Conservation (phyloP, 1,140 invertebrate genomes). For the Drosophila willistoni region DNA sequence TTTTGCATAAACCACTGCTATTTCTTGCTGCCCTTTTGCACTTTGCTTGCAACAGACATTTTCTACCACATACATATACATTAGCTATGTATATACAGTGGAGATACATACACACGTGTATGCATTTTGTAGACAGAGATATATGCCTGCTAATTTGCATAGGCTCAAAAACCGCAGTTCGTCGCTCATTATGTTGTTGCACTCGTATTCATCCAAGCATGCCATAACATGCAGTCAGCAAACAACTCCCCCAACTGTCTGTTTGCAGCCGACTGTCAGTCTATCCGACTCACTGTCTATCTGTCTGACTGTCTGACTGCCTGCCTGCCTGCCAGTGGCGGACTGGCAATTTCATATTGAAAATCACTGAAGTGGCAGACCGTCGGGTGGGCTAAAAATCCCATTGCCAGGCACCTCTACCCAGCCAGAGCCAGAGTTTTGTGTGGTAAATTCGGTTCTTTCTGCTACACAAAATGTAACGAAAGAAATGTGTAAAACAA, state of each 20-base stretch:
- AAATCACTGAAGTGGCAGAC: conserved; percentile 79
- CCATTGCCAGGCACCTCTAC: neutral
- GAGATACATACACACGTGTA: neutral
- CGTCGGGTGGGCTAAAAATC: conserved; percentile 37
- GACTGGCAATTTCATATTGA: conserved; percentile 75
- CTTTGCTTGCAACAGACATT: neutral
- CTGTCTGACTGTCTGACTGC: conserved; percentile 24
- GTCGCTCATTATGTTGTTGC: conserved; percentile 64
- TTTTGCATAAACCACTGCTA: conserved; percentile 33
- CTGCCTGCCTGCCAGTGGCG: conserved; percentile 37
- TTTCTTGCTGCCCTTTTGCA: conserved; percentile 7
- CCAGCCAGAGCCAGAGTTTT: conserved; percentile 39
- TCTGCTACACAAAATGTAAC: conserved; percentile 31
- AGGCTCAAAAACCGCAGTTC: conserved; percentile 64
- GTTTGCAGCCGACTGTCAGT: conserved; percentile 36
- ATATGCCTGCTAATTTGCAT: conserved; percentile 57
- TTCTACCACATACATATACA: neutral
- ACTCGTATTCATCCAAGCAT: conserved; percentile 71
- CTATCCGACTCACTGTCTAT: conserved; percentile 16
- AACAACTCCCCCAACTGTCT: conserved; percentile 31
- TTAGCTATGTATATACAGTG: neutral
- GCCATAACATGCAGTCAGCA: conserved; percentile 53
- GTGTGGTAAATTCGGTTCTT: conserved; percentile 73
- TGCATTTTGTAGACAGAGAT: neutral
- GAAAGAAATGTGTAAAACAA: conserved; percentile 16